phyloP scores from a whole-genome alignment of 1,140 invertebrate species.

The Caenorhabditis inopinata region DNA sequence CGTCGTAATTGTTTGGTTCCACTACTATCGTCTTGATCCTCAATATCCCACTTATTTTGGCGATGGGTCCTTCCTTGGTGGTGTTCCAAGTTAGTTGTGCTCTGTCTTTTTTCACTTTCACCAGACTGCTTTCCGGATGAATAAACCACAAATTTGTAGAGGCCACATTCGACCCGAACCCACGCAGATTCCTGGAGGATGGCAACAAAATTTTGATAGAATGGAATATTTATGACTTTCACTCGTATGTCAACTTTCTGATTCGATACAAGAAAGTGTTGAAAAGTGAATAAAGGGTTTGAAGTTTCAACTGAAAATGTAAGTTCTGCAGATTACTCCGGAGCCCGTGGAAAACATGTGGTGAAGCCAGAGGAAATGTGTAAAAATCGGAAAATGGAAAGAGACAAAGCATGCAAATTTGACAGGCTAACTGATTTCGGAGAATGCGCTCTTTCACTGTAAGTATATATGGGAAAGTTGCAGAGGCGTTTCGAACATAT shows the following conservation, averaged over 20 bases:
- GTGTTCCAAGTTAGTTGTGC: constrained; percentile 9
- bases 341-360: background rate
- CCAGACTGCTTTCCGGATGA: background rate
- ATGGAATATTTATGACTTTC: constrained; percentile 25
- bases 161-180: constrained; percentile 16
- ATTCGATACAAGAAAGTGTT: constrained; percentile 4
- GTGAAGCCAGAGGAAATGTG: background rate
- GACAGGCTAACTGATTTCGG: background rate
- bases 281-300: background rate
- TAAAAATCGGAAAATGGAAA: background rate
- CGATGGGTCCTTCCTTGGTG: constrained; percentile 13
- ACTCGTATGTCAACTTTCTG: background rate
- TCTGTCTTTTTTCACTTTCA: background rate
- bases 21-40: background rate
- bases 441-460: background rate
- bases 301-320: background rate
- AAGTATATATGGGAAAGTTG: background rate
- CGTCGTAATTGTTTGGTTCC: background rate
- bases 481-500: no score
- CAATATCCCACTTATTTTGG: constrained; percentile 21
- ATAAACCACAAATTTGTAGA: background rate
- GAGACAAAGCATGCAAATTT: background rate
- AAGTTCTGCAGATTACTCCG: background rate
- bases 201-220: background rate
- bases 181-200: constrained; percentile 14